Evolutionary conservation across 2,113 vertebrate species (phyloP).

Genomic region (Ahaetulla prasina): DNA sequence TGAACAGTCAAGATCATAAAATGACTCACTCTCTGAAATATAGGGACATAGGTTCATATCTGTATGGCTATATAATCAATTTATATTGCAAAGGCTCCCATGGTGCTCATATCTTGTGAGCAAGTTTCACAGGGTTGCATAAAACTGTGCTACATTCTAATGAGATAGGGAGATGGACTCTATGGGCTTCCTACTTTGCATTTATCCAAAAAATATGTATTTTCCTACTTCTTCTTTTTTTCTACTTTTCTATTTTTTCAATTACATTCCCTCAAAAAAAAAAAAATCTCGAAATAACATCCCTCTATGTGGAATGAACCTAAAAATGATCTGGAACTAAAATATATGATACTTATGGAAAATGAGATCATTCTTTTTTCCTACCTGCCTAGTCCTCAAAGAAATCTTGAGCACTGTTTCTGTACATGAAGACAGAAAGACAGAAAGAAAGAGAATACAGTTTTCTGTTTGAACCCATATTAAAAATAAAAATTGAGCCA

Average conservation of each 20-base stretch:
- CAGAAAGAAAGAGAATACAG: neutral
- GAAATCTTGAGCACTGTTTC: neutral
- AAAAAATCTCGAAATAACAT: neutral
- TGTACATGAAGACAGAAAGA: neutral
- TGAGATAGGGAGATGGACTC: neutral
- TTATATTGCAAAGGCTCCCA: slow-evolving; percentile 14
- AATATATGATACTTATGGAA: slow-evolving; percentile 7
- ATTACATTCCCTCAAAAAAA: neutral
- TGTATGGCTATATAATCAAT: slow-evolving; percentile 23
- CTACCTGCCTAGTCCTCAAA: neutral
- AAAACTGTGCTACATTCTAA: slow-evolving; percentile 10
- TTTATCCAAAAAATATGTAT: neutral
- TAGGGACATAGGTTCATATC: slow-evolving; percentile 9
- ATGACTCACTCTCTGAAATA: slow-evolving; percentile 3
- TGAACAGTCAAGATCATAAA: slow-evolving; percentile 9
- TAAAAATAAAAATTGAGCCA: neutral
- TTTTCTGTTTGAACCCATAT: neutral
- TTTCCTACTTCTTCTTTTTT: neutral
- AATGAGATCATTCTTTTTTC: neutral
- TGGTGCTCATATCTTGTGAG: slow-evolving; percentile 4
- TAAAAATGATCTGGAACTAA: neutral
- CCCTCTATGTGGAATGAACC: neutral
- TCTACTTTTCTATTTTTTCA: neutral
- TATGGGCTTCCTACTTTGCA: neutral
- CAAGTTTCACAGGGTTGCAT: neutral